Evolutionary conservation across 2,797 vertebrate genomes (phyloP).

Genomic region (Buphagus erythrorhynchus): DNA sequence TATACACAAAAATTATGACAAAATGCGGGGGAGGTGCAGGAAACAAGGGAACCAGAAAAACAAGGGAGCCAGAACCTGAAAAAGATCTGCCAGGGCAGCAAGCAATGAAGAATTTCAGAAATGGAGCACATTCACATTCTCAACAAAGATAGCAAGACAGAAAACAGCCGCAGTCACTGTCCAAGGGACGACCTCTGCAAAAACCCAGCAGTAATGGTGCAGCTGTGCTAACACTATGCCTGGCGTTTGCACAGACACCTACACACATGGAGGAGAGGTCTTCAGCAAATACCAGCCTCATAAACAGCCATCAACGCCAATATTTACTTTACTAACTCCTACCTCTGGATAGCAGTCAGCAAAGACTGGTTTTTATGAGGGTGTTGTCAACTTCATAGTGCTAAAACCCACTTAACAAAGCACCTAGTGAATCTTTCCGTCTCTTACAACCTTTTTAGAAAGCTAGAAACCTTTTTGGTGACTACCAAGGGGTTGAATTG

Average conservation of each 20-base stretch:
- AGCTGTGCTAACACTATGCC: constrained; percentile 40
- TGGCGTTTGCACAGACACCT: constrained; percentile 29
- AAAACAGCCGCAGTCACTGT: background rate
- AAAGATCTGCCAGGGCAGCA: background rate
- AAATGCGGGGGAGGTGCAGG: background rate
- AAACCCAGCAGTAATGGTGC: background rate
- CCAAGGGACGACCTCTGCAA: background rate
- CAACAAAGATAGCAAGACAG: constrained; percentile 17
- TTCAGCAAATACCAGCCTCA: background rate
- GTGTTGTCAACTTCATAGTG: background rate
- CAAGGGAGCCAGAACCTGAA: background rate
- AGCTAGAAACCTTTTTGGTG: background rate
- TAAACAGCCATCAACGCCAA: background rate
- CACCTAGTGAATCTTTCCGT: background rate
- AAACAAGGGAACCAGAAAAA: background rate
- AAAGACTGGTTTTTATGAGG: background rate
- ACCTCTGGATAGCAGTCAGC: background rate
- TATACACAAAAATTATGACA: background rate
- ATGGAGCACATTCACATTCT: constrained; percentile 11
- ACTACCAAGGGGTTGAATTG: background rate
- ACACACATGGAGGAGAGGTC: background rate
- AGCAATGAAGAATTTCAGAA: constrained; percentile 16
- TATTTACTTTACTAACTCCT: constrained; percentile 16
- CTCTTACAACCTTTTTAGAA: background rate
- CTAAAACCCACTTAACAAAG: background rate